Evolutionary conservation across 2,113 vertebrate genomes (phyloP), one percentile per base, ranked within the genome.

Genomic region (Lethenteron reissneri): DNA sequence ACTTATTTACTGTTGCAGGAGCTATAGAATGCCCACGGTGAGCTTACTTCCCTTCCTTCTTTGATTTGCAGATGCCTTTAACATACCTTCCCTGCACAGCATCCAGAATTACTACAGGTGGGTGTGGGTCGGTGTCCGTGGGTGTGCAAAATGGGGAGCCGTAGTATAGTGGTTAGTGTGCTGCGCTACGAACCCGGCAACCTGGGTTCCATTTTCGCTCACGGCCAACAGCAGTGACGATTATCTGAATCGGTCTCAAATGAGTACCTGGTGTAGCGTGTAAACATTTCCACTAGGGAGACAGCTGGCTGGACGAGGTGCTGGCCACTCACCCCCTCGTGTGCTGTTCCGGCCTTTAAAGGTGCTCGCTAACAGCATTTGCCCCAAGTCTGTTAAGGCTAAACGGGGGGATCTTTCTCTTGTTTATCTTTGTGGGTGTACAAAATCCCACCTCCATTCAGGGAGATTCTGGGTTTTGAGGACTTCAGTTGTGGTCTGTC

Each of bases 41-140:
- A 41, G 41, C 41, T 41, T 41, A 7, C 41, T 41, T 41, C 41
- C 41, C 41, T 41, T 41, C 41, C 41, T 41, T 74, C 77, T 70
- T 81, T 78, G 80, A 71, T 74, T 73, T 78, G 74, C 82, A 97
- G 94, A 97, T 85, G 83, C 86, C 58, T 92, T 90, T 83, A 99
- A 99, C 76, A 83, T 96, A 71, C 85, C 90, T 72, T 86, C 81
- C 71, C 76, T 88, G 83, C 82, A 88, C 72, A 99, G 86, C 10
- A 57, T 84, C 78, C 81, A 77, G 77, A 96, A 99, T 79, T 99
- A 95, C 79, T 99, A 91, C 89, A 89, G 90, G 94, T 99, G 82
- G 77, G 41, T 41, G 41, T 41, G 58, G 70, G 13, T 57, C 69
- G 64, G 25, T 56, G 25, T 64, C 57, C 25, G 57, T 21, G 57